Percentiles rank a stretch among this genome's conserved stretches.
Evolutionary conservation across 2,797 vertebrate genomes (phyloP).

Genomic region (Clarias pachynema): DNA sequence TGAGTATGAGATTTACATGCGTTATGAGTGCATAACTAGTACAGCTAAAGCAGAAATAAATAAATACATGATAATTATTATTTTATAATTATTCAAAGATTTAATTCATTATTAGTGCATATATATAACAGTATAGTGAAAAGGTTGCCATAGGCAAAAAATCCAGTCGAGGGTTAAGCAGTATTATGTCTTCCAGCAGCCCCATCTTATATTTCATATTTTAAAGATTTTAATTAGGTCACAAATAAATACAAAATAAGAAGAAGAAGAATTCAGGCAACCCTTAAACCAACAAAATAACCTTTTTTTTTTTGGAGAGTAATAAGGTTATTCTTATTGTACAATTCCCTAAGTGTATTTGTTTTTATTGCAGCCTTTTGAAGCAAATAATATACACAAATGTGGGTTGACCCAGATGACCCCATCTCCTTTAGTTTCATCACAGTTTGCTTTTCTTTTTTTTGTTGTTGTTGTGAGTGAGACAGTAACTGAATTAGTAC

Average conservation of each 20-base stretch:
- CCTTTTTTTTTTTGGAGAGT: neutral
- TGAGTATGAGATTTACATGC: neutral
- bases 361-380: conserved; percentile 37
- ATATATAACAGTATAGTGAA: neutral
- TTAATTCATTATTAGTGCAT: no score
- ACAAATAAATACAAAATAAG: conserved; percentile 59
- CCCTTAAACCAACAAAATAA: neutral
- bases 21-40: neutral
- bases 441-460: no score
- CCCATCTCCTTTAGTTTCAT: neutral
- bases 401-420: conserved; percentile 38
- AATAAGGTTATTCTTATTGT: conserved; percentile 51
- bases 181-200: conserved; percentile 78
- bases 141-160: neutral
- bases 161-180: conserved; percentile 60
- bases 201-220: conserved; percentile 74
- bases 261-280: conserved; percentile 11
- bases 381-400: conserved; percentile 19
- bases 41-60: neutral
- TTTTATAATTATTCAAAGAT: no score
- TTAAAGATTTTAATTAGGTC: conserved; percentile 74
- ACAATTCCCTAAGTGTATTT: conserved; percentile 53
- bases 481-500: conserved; percentile 30
- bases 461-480: conserved; percentile 14
- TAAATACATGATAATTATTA: no score